These are phyloP conservation scores for Conger conger DNA, from an alignment of 2,113 vertebrate species.

Conservation along the genomic window DNA sequence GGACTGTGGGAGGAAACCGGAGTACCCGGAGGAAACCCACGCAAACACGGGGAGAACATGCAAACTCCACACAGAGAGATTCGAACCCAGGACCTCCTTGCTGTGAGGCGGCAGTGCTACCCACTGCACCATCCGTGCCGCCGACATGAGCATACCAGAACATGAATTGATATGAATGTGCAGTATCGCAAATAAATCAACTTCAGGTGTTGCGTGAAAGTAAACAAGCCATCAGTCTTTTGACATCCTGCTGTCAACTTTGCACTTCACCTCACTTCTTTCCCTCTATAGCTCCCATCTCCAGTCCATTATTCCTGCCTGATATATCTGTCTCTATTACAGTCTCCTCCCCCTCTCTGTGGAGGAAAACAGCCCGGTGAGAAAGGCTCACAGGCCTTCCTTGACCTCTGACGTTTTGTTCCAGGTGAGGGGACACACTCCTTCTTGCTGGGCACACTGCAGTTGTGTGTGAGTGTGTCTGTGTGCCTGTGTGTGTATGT, in stretches of 20 bases:
- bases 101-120: too few relatives aligned
- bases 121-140: too few relatives aligned
- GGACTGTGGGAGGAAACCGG: too few relatives aligned
- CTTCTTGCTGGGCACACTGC: not conserved
- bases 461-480: constrained; percentile 11
- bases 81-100: too few relatives aligned
- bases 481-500: constrained; percentile 16
- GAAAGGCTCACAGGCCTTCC: not conserved
- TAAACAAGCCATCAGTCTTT: not conserved
- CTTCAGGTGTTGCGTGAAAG: not conserved
- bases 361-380: not conserved
- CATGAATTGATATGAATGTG: not conserved
- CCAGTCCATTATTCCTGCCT: not conserved
- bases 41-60: too few relatives aligned
- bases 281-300: constrained; percentile 27
- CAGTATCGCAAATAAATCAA: not conserved
- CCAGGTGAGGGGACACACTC: not conserved
- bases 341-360: not conserved
- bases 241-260: not conserved
- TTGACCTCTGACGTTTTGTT: not conserved
- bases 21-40: too few relatives aligned
- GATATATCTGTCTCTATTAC: constrained; percentile 19
- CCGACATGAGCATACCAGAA: not conserved
- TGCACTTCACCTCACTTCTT: not conserved
- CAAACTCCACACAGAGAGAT: too few relatives aligned